Evolutionary conservation across 1,140 invertebrate genomes (phyloP), one percentile per base, ranked within the genome.

Genomic region (Mesaphorura yosii): DNA sequence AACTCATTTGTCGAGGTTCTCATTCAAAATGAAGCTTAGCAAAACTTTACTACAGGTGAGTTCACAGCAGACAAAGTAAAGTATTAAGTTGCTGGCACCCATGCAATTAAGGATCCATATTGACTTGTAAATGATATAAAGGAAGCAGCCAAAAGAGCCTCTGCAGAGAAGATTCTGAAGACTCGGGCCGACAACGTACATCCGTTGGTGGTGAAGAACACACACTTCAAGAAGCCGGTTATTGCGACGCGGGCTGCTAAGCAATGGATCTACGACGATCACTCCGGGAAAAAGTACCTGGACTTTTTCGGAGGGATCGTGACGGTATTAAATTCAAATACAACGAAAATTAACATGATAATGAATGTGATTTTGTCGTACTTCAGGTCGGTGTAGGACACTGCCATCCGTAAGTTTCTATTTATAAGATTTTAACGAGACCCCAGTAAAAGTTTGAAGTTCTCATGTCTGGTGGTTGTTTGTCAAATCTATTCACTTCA

Each of bases 361-460:
- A n/a, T n/a, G n/a, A n/a, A n/a, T n/a, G n/a, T n/a, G n/a, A n/a
- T n/a, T n/a, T n/a, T n/a, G n/a, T n/a, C n/a, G n/a, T n/a, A n/a
- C n/a, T n/a, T n/a, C n/a, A n/a, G n/a, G n/a, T 97, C 25, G 90
- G 87, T 47, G 88, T 97, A n/a, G 94, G 94, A 20, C 93, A 97
- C 69, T 95, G 88, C 69, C 93, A 98, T 76, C 92, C 92, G 88
- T 94, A 78, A 83, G 84, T 79, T 34, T 38, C 6, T n/a, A 15
- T 19, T 48, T 39, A 12, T 15, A 19, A 31, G 15, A 38, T 31
- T 41, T 10, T 25, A 28, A 6, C 7, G 5, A 40, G 22, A 39
- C 1, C 26, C 19, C 26, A 45, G 12, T 52, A n/a, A 37, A 25
- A 44, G 4, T 29, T 14, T 22, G 25, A 15, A 26, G 47, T 2